Percentiles rank a stretch among this genome's conserved stretches.
phyloP scores from a whole-genome alignment of 1,140 invertebrate species.

The Bombus ignitus region DNA sequence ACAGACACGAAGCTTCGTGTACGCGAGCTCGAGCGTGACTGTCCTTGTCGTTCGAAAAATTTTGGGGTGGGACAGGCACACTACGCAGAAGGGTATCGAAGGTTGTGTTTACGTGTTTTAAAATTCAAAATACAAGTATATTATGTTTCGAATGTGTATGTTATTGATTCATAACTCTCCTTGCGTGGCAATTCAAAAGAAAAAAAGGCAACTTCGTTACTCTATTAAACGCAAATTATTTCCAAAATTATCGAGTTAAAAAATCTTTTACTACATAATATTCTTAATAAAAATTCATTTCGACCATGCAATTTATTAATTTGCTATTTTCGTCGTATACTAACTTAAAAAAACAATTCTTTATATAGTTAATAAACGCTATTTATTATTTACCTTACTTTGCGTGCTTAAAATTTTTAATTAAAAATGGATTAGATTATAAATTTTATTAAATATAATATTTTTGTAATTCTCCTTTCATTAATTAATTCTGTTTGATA shows the following conservation, averaged over 20 bases:
- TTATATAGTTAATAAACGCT: not conserved
- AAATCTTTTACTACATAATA: not conserved
- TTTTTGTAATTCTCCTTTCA: not conserved
- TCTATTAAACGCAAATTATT: not conserved
- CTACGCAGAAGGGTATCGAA: not conserved
- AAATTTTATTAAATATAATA: not conserved
- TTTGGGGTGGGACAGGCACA: not conserved
- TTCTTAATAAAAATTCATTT: too few relatives aligned
- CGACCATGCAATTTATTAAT: not conserved
- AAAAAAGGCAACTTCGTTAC: not conserved
- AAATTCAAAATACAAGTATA: not conserved
- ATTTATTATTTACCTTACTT: not conserved
- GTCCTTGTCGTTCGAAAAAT: not conserved
- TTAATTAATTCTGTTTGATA: not conserved
- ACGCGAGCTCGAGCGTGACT: not conserved
- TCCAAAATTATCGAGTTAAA: not conserved
- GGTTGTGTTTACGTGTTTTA: not conserved
- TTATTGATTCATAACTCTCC: not conserved
- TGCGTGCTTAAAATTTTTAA: too few relatives aligned
- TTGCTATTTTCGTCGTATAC: not conserved
- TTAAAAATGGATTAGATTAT: not conserved
- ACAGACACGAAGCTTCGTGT: not conserved
- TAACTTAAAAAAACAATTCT: not conserved
- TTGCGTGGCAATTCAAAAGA: not conserved
- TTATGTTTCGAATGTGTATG: not conserved